These are phyloP conservation scores for Chloebia gouldiae DNA, from an alignment of 2,113 vertebrate species.

Conservation along the genomic window DNA sequence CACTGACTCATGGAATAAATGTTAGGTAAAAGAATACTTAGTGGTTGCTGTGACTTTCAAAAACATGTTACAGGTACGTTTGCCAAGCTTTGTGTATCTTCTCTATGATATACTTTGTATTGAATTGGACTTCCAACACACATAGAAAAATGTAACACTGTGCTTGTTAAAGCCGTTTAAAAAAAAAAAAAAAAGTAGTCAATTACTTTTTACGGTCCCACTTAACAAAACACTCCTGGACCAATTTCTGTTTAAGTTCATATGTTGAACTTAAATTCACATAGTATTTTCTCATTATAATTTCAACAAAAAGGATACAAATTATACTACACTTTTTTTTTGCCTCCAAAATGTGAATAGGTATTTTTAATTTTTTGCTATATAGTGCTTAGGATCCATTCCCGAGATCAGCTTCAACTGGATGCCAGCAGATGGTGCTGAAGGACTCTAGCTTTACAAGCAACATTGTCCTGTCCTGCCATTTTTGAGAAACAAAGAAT, in stretches of 20 bases:
- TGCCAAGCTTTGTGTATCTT: not conserved
- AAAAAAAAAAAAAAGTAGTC: not conserved
- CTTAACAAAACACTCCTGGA: not conserved
- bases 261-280: not conserved
- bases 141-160: not conserved
- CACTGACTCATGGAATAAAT: not conserved
- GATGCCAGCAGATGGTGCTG: slow-evolving; percentile 75
- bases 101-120: not conserved
- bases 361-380: not conserved
- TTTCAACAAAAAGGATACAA: not conserved
- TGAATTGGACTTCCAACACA: not conserved
- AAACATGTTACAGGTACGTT: not conserved
- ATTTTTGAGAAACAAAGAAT: slow-evolving; percentile 73
- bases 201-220: not conserved
- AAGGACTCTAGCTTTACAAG: slow-evolving; percentile 49
- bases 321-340: not conserved
- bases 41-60: not conserved
- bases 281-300: not conserved
- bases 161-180: not conserved
- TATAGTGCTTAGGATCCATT: not conserved
- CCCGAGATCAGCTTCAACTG: not conserved
- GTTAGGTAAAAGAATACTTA: not conserved
- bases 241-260: not conserved
- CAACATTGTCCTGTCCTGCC: not conserved
- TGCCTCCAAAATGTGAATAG: not conserved